Evolutionary conservation across 2,888 invertebrate species (phyloP).

Genomic region (Spilarctia lutea): DNA sequence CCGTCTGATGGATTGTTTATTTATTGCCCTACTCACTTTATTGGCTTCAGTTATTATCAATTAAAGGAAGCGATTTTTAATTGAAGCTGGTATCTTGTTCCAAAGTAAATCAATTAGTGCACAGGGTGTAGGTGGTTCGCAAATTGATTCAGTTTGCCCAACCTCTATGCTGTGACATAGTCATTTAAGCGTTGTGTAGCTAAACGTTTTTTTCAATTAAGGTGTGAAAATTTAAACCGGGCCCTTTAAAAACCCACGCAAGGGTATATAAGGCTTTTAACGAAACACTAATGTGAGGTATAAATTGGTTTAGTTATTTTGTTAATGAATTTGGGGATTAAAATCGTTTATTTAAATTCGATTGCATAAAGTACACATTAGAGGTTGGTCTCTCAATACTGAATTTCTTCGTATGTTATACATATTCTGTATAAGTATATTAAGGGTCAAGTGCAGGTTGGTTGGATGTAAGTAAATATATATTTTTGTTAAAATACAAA

Average conservation of each 20-base stretch:
- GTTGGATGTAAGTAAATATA: neutral
- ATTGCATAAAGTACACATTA: constrained; percentile 12
- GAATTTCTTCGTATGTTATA: neutral
- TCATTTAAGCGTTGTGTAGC: constrained; percentile 42
- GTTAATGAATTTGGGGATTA: constrained; percentile 26
- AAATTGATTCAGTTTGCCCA: constrained; percentile 70
- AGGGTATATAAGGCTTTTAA: constrained; percentile 26
- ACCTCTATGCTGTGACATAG: constrained; percentile 53
- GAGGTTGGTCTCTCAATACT: neutral
- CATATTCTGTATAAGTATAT: neutral
- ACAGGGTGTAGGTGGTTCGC: constrained; percentile 64
- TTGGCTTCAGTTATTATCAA: constrained; percentile 66
- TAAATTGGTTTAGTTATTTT: constrained; percentile 35
- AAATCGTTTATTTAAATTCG: constrained; percentile 16
- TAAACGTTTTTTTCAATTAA: constrained; percentile 49
- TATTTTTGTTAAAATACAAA: neutral
- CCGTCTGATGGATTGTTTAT: constrained; percentile 46
- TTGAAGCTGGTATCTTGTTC: constrained; percentile 74
- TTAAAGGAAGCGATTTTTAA: constrained; percentile 76
- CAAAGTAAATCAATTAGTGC: constrained; percentile 84
- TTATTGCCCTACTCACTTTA: constrained; percentile 57
- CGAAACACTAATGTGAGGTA: constrained; percentile 24
- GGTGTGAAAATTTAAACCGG: constrained; percentile 38
- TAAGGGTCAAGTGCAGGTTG: neutral
- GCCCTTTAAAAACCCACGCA: constrained; percentile 23